Percentiles rank a stretch among this genome's conserved stretches.
These are phyloP conservation scores for Pristionchus arcanus DNA, from an alignment of 2,888 invertebrate genomes.

Conservation along the genomic window DNA sequence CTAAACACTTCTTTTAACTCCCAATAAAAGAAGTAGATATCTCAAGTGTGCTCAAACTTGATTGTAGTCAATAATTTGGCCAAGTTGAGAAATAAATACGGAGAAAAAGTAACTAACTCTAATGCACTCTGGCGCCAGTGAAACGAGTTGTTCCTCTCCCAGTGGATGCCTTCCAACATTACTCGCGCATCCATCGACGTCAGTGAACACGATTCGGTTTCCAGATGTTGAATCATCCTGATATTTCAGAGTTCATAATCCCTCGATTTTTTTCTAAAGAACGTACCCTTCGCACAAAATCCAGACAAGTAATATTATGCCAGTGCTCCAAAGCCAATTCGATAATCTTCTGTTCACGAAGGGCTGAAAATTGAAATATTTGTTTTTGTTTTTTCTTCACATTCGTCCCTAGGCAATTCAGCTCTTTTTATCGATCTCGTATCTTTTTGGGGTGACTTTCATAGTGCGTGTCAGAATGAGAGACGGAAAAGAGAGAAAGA, in stretches of 20 bases:
- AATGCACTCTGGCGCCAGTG: conserved; percentile 79
- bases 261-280: neutral
- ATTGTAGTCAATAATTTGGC: neutral
- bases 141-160: conserved; percentile 79
- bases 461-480: neutral
- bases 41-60: no score
- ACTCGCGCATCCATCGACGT: conserved; percentile 77
- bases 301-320: conserved; percentile 79
- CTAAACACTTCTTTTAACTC: no score
- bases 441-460: neutral
- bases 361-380: conserved; percentile 66
- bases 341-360: conserved; percentile 77
- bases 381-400: neutral
- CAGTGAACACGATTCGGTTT: conserved; percentile 79
- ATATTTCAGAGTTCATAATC: neutral
- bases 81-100: neutral
- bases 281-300: conserved; percentile 72
- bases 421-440: neutral
- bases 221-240: conserved; percentile 71
- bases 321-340: conserved; percentile 79
- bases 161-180: conserved; percentile 78
- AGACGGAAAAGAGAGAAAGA: conserved; percentile 1
- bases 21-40: no score
- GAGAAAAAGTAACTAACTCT: conserved; percentile 62
- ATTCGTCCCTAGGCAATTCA: neutral